phyloP scores from a whole-genome alignment of 2,113 vertebrate genomes.

The Rhinoderma darwinii region DNA sequence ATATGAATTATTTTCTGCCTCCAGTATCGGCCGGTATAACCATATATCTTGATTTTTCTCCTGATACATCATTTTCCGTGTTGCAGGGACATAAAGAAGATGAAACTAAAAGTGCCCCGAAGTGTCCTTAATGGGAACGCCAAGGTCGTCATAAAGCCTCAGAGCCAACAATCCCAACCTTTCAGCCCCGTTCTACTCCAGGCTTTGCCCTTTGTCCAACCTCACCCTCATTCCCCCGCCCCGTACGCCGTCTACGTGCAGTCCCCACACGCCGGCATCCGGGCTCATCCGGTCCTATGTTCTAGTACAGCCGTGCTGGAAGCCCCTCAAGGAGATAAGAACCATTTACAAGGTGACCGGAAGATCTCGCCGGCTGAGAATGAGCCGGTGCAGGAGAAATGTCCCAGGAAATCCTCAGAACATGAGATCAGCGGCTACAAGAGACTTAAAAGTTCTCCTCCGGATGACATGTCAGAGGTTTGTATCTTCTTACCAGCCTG shows the following conservation, averaged over 20 bases:
- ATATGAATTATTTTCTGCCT: too few relatives aligned
- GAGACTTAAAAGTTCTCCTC: conserved; percentile 68
- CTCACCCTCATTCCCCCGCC: conserved; percentile 73
- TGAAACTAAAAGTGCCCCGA: not conserved
- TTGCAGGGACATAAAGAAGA: conserved; percentile 21
- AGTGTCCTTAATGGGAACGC: not conserved
- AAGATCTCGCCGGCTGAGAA: conserved; percentile 52
- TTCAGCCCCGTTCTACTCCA: conserved; percentile 51
- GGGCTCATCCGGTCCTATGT: conserved; percentile 79
- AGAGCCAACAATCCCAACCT: not conserved
- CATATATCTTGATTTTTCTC: too few relatives aligned
- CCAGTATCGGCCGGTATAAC: too few relatives aligned
- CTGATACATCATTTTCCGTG: not conserved
- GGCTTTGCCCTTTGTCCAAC: conserved; percentile 80
- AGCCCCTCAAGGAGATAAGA: conserved; percentile 2
- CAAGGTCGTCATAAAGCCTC: conserved; percentile 18
- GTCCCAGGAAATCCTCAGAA: conserved; percentile 74
- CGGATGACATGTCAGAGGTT: conserved; percentile 67
- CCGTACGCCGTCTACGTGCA: conserved; percentile 85
- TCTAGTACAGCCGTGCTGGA: conserved; percentile 70
- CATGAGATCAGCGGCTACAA: conserved; percentile 73
- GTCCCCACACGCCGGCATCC: conserved; percentile 76
- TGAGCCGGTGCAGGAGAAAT: conserved; percentile 64
- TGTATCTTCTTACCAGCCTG: conserved; percentile 55
- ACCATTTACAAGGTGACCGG: not conserved